phyloP scores from a whole-genome alignment of 2,888 invertebrate genomes.

The Poecilus cupreus region DNA sequence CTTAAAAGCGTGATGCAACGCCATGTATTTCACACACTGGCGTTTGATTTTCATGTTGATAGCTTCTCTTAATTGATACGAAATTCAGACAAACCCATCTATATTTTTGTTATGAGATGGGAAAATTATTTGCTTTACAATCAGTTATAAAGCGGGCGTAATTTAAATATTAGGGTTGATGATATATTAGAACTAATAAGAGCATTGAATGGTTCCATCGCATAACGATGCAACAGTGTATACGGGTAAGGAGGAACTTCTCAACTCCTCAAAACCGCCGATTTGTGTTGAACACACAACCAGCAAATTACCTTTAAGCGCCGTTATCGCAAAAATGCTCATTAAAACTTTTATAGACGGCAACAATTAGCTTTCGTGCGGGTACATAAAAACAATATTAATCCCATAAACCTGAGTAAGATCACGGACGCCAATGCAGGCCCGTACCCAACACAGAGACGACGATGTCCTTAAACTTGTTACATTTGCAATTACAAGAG shows the following conservation, averaged over 20 bases:
- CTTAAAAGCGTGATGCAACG: slow-evolving; percentile 27
- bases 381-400: slow-evolving; percentile 54
- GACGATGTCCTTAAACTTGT: too few species aligned
- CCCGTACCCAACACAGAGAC: too few species aligned
- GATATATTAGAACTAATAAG: too few species aligned
- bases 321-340: slow-evolving; percentile 49
- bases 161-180: too few species aligned
- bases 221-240: not conserved
- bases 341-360: slow-evolving; percentile 52
- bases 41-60: not conserved
- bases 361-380: slow-evolving; percentile 52
- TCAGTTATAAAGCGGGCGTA: too few species aligned
- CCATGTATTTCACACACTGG: not conserved
- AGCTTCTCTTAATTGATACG: too few species aligned
- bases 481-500: too few species aligned
- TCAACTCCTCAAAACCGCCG: slow-evolving; percentile 6
- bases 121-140: too few species aligned
- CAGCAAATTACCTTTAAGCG: slow-evolving; percentile 44
- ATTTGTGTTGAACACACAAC: slow-evolving; percentile 3
- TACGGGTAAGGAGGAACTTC: not conserved
- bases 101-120: too few species aligned
- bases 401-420: slow-evolving; percentile 46
- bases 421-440: too few species aligned
- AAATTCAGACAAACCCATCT: too few species aligned
- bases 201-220: not conserved